Base-by-base conservation (phyloP, 2,113 vertebrate species). In the Excalfactoria chinensis region DNA sequence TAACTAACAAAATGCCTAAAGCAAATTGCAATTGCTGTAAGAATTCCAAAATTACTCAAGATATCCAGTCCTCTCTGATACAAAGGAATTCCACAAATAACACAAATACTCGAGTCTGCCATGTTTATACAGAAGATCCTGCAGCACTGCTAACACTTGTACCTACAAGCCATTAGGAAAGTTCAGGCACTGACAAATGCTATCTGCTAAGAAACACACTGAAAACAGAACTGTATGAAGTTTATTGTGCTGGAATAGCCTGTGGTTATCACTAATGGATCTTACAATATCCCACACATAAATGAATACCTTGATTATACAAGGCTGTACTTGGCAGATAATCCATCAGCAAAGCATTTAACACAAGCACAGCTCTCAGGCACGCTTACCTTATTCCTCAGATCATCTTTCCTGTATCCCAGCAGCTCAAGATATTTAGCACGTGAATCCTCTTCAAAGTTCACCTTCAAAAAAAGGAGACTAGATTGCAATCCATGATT, bases 401-500 rank as follows among this genome's bases (percentile, higher is more conserved):
- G 95, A 40, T 99, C 98, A 95, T 99, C 98, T 73, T 98, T 99
- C 88, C 95, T 98, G 96, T 98, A 99, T 19, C 99, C 99, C 49
- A 99, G 95, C 88, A 99, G 99, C 30, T 99, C 98, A 53, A 99
- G 98, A 90, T 99, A 99, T 92, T 98, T 99, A 66, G 97, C 97
- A 93, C 99, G 98, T 22, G 98, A 96, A 85, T 99, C 98, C 46
- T 98, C 98, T 95, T 99, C 99, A 93, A 99, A 99, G 95, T 99
- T 99, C 21, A 98, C 99, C 99, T 99, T 93, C 35, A 25, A 92
- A 95, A 93, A 78, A 91, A 92, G 41, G 63, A 13, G 5, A 51
- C 14, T 4, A 32, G 8, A 71, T 58, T 85, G 35, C 64, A 90
- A 77, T 53, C 74, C 5, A 44, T 44, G 13, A 51, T 79, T 91